A percentile compares a stretch with the other conserved stretches of the same genome.
phyloP scores from a whole-genome alignment of 2,113 vertebrate species.

The Psilopsiagon aurifrons region DNA sequence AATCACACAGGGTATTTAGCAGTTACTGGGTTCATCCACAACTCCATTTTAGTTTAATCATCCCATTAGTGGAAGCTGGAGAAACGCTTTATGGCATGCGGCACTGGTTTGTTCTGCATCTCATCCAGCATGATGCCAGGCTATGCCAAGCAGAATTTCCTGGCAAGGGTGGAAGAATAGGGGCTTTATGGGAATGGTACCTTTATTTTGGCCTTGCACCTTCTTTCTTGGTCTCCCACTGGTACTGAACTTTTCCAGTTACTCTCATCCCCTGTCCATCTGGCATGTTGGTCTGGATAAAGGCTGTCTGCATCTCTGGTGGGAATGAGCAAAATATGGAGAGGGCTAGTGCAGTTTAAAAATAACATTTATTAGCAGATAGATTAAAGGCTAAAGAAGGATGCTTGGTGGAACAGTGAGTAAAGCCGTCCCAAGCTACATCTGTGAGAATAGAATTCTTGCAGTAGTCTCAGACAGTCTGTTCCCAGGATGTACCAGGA shows the following conservation, averaged over 20 bases:
- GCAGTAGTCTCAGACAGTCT: constrained; percentile 6
- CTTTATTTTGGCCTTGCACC: background rate
- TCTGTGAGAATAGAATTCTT: background rate
- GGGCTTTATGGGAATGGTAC: background rate
- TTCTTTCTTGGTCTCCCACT: background rate
- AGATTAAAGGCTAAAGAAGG: background rate
- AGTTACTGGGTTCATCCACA: background rate
- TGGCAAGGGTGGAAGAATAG: background rate
- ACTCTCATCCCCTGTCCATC: background rate
- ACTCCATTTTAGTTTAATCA: background rate
- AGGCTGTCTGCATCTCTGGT: background rate
- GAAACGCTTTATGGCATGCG: background rate
- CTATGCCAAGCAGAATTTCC: background rate
- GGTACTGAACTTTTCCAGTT: background rate
- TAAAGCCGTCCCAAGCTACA: background rate
- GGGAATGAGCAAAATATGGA: background rate
- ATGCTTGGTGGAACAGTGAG: background rate
- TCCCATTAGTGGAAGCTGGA: background rate
- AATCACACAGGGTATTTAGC: background rate
- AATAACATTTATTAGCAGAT: constrained; percentile 1
- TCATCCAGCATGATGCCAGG: background rate
- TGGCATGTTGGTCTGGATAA: background rate
- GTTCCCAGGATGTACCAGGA: constrained; percentile 3
- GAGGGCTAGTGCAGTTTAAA: background rate
- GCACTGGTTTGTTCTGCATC: background rate